Evolutionary conservation across 2,113 vertebrate species (phyloP).

Genomic region (Hirundichthys speculiger): DNA sequence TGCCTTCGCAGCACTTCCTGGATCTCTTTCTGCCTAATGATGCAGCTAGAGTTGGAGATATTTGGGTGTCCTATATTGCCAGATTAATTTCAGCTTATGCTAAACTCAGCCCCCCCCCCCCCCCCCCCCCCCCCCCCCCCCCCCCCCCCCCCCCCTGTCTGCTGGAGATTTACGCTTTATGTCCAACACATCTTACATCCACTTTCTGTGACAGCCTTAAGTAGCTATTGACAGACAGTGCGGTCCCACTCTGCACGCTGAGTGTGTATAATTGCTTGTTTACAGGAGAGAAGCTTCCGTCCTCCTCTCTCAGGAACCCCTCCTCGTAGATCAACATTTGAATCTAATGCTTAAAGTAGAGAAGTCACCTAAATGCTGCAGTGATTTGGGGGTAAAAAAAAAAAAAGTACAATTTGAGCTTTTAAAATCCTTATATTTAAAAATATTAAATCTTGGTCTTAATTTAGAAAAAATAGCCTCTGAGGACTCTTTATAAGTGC

Average conservation of each 20-base stretch:
- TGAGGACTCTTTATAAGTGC: conserved; percentile 2
- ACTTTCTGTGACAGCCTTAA: conserved; percentile 74
- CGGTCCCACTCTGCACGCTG: conserved; percentile 58
- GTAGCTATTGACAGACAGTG: conserved; percentile 73
- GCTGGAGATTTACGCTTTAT: conserved; percentile 66
- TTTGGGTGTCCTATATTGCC: conserved; percentile 71
- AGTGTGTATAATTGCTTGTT: conserved; percentile 77
- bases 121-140: background rate
- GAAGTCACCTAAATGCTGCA: conserved; percentile 22
- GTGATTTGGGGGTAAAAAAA: conserved; percentile 6
- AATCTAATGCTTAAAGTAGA: conserved; percentile 57
- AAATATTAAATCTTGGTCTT: background rate
- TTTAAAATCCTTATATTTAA: background rate
- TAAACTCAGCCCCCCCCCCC: conserved; percentile 57
- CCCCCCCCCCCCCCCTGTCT: conserved; percentile 11
- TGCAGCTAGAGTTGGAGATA: conserved; percentile 60
- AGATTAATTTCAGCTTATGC: conserved; percentile 79
- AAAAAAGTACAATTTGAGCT: no score
- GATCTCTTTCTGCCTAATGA: conserved; percentile 60
- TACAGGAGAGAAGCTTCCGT: conserved; percentile 63
- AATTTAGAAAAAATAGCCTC: conserved; percentile 12
- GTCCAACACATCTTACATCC: conserved; percentile 66
- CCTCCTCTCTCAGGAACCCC: conserved; percentile 48
- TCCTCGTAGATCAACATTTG: conserved; percentile 56
- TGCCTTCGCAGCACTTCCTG: conserved; percentile 47